Base-by-base conservation (phyloP, 2,888 invertebrate genomes). In the Amphipoea lucens region DNA sequence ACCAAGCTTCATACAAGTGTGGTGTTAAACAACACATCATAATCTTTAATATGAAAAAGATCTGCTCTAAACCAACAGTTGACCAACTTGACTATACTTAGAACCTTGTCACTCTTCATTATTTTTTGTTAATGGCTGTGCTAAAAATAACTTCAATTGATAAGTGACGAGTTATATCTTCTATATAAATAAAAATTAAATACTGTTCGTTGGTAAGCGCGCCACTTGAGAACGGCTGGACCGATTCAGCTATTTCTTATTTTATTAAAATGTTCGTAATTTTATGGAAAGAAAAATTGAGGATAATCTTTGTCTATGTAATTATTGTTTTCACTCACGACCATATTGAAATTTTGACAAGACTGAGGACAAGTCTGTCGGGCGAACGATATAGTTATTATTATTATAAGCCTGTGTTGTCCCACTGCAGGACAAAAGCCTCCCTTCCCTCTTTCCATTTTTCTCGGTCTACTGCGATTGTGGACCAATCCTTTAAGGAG, bases 1-100 rank as follows among this genome's bases (percentile, higher is more conserved):
- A 63, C 63, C 12, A 2, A 71, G 71, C 40, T 63, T 62, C 71
- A n/a, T 71, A 40, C 40, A 63, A n/a, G 23, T 70, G 70, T 17
- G 70, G 5, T 17, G 51, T 51, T 54, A 48, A 29, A 69, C 11
- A 20, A 29, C 1, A 48, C 14, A 1, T 23, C 2, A 4, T 29
- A 29, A 7, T 48, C 1, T 20, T 29, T 29, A 6, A 14, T 23
- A 36, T 36, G 7, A 14, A 68, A 36, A 9, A 51, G 7, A 51
- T 36, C 42, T 51, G 12, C 6, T 20, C 12, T 14, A 20, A 23
- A 51, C 14, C 20, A 9, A 9, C 14, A 7, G 0, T 69, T 5
- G n/a, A 51, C 1, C 1, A 51, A 51, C 51, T 29, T 51, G 20
- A 36, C 2, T 7, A 2, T 23, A 51, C 4, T 29, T 48, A 48